Evolutionary conservation across 2,888 invertebrate genomes (phyloP), one percentile per base, ranked within the genome.

Genomic region (Mythimna pallens): DNA sequence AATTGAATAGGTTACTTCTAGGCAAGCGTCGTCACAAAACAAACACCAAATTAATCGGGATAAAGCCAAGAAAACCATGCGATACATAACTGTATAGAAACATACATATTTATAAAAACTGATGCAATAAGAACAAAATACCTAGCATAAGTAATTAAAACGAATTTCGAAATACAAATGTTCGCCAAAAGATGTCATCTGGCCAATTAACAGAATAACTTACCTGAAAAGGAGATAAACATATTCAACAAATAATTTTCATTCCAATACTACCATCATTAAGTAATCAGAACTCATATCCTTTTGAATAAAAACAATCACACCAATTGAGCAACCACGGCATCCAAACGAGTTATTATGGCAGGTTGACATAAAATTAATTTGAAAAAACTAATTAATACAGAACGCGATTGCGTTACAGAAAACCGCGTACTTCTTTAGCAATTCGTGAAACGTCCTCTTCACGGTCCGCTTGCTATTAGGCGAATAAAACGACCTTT

Each of bases 401-500:
- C 84, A 78, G 80, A 76, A 82, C 80, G 83, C 73, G 72, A 71
- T 70, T 66, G 72, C 63, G 63, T 85, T 80, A 73, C 80, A 76
- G 69, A 79, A 82, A 75, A 70, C 47, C 64, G 81, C 78, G 67
- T 55, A 65, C 52, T 76, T 70, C 75, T 84, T 78, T 76, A 81
- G 70, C 73, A 78, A 86, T 83, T 77, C 83, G 74, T 66, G 62
- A 71, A 81, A 74, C 80, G 82, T 86, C 77, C 80, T 82, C 77
- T 76, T 65, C 73, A 82, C 76, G 87, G 78, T 85, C 83, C 80
- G 86, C 80, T 85, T 87, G 62, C 20, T 68, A 52, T 68, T 52
- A 64, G 70, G 36, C 77, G 79, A 78, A 71, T 66, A 61, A 71
- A 65, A 20, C 73, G 78, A 80, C 75, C 78, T 78, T 83, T 77